Conservation (phyloP, 2,113 vertebrate genomes). For the Crotalus helleri region DNA sequence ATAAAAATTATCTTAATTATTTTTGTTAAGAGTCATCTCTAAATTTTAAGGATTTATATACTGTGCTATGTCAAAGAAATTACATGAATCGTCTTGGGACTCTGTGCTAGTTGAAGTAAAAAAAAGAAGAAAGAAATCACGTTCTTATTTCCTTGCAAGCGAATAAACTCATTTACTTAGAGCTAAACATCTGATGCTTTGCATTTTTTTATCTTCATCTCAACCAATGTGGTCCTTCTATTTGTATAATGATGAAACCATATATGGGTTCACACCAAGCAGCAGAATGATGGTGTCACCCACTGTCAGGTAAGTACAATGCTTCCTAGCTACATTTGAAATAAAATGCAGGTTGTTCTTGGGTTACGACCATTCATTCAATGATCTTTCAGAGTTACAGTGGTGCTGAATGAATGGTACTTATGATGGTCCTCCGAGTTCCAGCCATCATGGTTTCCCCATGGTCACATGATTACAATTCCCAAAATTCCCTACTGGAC, state of each 20-base stretch:
- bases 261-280: background rate
- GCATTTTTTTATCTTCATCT: background rate
- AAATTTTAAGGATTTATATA: background rate
- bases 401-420: too few species aligned
- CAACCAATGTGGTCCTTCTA: background rate
- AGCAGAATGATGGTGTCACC: too few species aligned
- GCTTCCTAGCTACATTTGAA: too few species aligned
- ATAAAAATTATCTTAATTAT: background rate
- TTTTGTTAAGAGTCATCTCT: background rate
- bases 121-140: background rate
- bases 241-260: background rate
- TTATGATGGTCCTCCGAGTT: too few species aligned
- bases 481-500: too few species aligned
- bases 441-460: too few species aligned
- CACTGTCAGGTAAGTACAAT: too few species aligned
- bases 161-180: background rate
- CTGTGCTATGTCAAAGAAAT: background rate
- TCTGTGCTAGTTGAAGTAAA: background rate
- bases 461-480: too few species aligned
- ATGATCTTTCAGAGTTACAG: too few species aligned
- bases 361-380: too few species aligned
- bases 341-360: too few species aligned
- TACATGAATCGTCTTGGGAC: background rate
- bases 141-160: background rate
- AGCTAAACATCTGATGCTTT: background rate